phyloP scores from a whole-genome alignment of 2,888 invertebrate genomes.

The Agrilus cyanescens region DNA sequence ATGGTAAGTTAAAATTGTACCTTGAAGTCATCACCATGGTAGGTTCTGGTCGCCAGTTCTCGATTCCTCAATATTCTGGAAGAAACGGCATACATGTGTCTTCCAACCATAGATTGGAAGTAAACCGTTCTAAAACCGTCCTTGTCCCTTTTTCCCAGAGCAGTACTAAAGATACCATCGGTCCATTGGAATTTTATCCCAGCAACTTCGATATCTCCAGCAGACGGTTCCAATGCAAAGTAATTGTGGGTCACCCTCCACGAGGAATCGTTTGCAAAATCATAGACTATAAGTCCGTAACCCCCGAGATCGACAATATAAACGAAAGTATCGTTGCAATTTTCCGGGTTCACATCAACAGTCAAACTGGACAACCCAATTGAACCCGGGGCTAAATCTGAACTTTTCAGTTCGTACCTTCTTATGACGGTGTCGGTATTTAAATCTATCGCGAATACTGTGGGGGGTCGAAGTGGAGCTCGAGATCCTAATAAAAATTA shows the following conservation, averaged over 20 bases:
- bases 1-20: constrained; percentile 18
- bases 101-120: constrained; percentile 68
- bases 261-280: constrained; percentile 46
- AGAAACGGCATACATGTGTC: constrained; percentile 57
- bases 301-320: constrained; percentile 58
- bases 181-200: constrained; percentile 66
- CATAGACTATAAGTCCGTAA: constrained; percentile 49
- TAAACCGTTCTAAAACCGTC: constrained; percentile 51
- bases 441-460: constrained; percentile 55
- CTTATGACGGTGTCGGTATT: constrained; percentile 47
- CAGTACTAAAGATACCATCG: constrained; percentile 65
- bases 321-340: constrained; percentile 53
- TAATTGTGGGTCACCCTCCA: constrained; percentile 62
- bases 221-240: constrained; percentile 58
- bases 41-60: constrained; percentile 38
- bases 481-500: constrained; percentile 32
- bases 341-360: constrained; percentile 46
- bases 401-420: constrained; percentile 42
- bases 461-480: constrained; percentile 43
- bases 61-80: constrained; percentile 48
- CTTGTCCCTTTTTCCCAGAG: constrained; percentile 40
- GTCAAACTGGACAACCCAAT: constrained; percentile 56
- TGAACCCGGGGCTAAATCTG: constrained; percentile 35
- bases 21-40: constrained; percentile 43
- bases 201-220: constrained; percentile 53